Evolutionary conservation across 2,888 invertebrate species (phyloP), one percentile per base, ranked within the genome.

Genomic region (Pollenia amentaria): DNA sequence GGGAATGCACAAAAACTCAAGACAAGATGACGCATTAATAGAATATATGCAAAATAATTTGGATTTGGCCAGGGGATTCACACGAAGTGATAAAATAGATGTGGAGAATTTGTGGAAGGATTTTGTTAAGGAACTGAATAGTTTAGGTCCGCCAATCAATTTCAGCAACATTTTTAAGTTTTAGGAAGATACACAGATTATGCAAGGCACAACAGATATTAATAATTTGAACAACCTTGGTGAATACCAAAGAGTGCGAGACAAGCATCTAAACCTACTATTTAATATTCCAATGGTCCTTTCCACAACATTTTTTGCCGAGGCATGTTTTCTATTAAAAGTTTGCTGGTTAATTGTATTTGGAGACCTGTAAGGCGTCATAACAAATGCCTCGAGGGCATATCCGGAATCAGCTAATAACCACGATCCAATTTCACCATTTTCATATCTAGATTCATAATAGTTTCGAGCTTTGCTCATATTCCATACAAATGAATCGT

Each of bases 371-470:
- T 73, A 60, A 29, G 46, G 73, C 21, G 57, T 46, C 60, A 60
- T 60, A 57, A 57, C 73, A 44, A 57, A 73, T 60, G 73, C n/a
- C 21, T 73, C 44, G 21, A 73, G 42, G 44, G 53, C 40, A 40
- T 72, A 72, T 55, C 55, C 57, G 14, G 46, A 73, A 73, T 73
- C 57, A 29, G 57, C 72, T n/a, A 60, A 60, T n/a, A 73, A 44
- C 72, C 44, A 60, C 14, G 21, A 72, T 18, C 12, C 57, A 42
- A 6, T 11, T 40, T 72, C 57, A 18, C 57, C 55, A 46, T 73
- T 73, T 60, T 60, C 21, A 38, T 73, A 46, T 46, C 8, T 29
- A 1, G 21, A 46, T 16, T 11, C 29, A 73, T n/a, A 60, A 73
- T 29, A 46, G n/a, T 29, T 29, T 40, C 48, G 21, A 38, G 38